Conservation (phyloP, 2,797 vertebrate species). For the Selene dorsalis region DNA sequence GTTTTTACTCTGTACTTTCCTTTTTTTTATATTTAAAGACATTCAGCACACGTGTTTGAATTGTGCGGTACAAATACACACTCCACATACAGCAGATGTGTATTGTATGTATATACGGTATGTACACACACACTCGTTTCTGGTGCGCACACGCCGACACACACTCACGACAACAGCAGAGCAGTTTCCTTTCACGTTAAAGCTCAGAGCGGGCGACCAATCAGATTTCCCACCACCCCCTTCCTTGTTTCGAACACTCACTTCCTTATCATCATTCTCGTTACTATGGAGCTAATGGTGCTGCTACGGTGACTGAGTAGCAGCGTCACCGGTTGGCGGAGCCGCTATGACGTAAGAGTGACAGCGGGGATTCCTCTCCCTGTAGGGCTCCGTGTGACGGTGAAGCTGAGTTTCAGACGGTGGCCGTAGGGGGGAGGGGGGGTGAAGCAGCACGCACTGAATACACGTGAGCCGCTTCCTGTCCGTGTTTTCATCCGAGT, state of each 20-base stretch:
- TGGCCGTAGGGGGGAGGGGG: not conserved
- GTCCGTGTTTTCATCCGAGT: slow-evolving; percentile 32
- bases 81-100: too few species aligned
- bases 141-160: too few species aligned
- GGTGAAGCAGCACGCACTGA: slow-evolving; percentile 54
- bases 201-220: not conserved
- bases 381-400: slow-evolving; percentile 22
- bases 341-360: slow-evolving; percentile 61
- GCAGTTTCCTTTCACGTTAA: not conserved
- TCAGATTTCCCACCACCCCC: not conserved
- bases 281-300: slow-evolving; percentile 40
- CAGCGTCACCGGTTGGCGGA: slow-evolving; percentile 69
- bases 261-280: slow-evolving; percentile 49
- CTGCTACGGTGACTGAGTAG: slow-evolving; percentile 57
- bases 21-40: not conserved
- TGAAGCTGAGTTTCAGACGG: slow-evolving; percentile 16
- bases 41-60: too few species aligned
- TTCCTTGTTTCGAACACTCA: not conserved
- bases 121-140: too few species aligned
- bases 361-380: slow-evolving; percentile 79
- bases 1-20: not conserved
- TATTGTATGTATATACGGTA: too few species aligned
- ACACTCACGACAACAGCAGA: too few species aligned
- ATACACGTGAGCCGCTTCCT: slow-evolving; percentile 66
- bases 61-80: too few species aligned